phyloP scores from a whole-genome alignment of 2,797 vertebrate species.

The Sphaeramia orbicularis region DNA sequence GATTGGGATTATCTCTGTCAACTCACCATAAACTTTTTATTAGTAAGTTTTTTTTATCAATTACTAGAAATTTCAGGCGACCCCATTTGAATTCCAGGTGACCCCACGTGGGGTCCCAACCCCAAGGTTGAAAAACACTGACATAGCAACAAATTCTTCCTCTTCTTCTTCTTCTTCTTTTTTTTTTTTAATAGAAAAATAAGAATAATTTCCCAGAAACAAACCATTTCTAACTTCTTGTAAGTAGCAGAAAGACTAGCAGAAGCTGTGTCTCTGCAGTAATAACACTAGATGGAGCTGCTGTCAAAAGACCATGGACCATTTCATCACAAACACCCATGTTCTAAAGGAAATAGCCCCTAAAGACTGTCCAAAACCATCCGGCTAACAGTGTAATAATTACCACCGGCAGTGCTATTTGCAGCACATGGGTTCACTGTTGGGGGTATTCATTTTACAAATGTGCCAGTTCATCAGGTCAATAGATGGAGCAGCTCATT shows the following conservation, averaged over 20 bases:
- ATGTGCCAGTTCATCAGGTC: slow-evolving; percentile 30
- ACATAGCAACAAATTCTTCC: no score
- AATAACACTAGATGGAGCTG: slow-evolving; percentile 58
- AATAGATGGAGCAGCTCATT: slow-evolving; percentile 28
- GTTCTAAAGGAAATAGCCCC: background rate
- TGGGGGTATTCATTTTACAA: slow-evolving; percentile 6
- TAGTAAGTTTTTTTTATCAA: no score
- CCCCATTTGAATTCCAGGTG: no score
- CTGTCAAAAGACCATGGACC: slow-evolving; percentile 9
- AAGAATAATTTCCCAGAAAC: no score
- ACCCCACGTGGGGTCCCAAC: no score
- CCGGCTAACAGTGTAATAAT: background rate
- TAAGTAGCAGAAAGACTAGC: no score
- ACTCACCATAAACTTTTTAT: no score
- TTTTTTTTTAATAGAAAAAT: no score
- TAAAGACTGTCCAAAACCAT: background rate
- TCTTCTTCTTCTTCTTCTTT: no score
- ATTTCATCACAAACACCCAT: background rate
- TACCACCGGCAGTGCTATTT: background rate
- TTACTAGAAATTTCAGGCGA: no score
- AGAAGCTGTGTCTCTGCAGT: background rate
- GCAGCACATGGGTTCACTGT: background rate
- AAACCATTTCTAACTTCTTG: background rate
- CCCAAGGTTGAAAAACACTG: no score
- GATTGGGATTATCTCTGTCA: no score